Evolutionary conservation across 1,140 invertebrate species (phyloP), one percentile per base, ranked within the genome.

Genomic region (Micrasema longulum): DNA sequence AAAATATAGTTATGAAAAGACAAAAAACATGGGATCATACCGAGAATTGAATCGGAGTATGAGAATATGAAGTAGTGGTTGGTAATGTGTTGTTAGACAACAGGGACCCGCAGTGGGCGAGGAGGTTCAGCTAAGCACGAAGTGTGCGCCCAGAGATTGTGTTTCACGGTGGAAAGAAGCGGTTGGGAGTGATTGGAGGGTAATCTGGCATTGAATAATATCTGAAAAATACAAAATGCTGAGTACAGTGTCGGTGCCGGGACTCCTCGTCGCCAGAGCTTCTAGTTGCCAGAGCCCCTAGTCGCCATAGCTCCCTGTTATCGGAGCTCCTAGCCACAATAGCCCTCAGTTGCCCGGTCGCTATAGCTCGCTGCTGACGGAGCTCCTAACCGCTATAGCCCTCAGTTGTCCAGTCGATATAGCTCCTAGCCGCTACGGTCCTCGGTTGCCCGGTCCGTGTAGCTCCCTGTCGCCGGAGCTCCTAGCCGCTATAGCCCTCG

Each of bases 171-270:
- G 65, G 65, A 68, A 43, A 53, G 31, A 68, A 68, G 65, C 65
- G 48, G 50, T 43, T 50, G 65, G 65, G 52, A 68, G 50, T 14
- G 45, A 41, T 53, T 53, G 50, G 48, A 41, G 65, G 65, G 50
- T 50, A 14, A 68, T 26, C 50, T 41, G 65, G 65, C 65, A 53
- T 36, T 68, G 65, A 53, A 68, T 55, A 35, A 68, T 53, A 68
- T 68, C 65, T 68, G 65, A 68, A 68, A 68, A 68, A 68, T 68
- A 68, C 65, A 68, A 68, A 68, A 68, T 68, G 43, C 65, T 53
- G 11, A 18, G 12, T 68, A 55, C 65, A 68, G 20, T 68, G 53
- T 35, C 48, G 50, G 43, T 47, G 20, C 38, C 35, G 20, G 11
- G n/a, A n/a, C n/a, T n/a, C n/a, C n/a, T 11, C 31, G 2, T 20